phyloP scores from a whole-genome alignment of 2,113 vertebrate genomes.

The Hipposideros armiger region DNA sequence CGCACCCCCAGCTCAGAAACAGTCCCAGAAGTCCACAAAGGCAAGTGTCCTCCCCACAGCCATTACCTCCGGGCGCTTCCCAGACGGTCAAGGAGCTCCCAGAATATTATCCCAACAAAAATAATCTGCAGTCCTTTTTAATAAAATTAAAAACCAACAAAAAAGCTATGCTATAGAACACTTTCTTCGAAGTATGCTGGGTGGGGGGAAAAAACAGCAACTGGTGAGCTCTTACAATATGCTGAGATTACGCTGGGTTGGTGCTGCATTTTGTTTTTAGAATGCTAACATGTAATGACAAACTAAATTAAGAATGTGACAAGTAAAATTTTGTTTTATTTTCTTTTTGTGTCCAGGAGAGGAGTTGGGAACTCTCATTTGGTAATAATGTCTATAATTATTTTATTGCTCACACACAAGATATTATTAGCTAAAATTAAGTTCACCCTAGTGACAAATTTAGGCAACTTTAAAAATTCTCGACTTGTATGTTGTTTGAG shows the following conservation, averaged over 20 bases:
- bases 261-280: background rate
- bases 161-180: background rate
- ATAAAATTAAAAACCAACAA: background rate
- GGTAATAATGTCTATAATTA: background rate
- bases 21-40: background rate
- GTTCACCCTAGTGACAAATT: background rate
- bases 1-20: background rate
- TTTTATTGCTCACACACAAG: background rate
- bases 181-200: background rate
- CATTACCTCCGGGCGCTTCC: background rate
- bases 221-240: background rate
- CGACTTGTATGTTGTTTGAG: background rate
- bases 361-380: background rate
- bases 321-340: background rate
- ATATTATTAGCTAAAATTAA: background rate
- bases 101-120: background rate
- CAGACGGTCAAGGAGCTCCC: background rate
- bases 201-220: background rate
- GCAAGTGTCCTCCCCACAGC: too few species aligned
- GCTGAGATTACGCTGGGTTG: background rate
- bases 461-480: constrained; percentile 1
- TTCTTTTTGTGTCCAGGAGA: constrained; percentile 27
- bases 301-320: background rate
- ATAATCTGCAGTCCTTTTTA: background rate
- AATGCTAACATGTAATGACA: background rate